These are phyloP conservation scores for Cynoglossus semilaevis DNA, from an alignment of 2,113 vertebrate genomes.

Conservation along the genomic window DNA sequence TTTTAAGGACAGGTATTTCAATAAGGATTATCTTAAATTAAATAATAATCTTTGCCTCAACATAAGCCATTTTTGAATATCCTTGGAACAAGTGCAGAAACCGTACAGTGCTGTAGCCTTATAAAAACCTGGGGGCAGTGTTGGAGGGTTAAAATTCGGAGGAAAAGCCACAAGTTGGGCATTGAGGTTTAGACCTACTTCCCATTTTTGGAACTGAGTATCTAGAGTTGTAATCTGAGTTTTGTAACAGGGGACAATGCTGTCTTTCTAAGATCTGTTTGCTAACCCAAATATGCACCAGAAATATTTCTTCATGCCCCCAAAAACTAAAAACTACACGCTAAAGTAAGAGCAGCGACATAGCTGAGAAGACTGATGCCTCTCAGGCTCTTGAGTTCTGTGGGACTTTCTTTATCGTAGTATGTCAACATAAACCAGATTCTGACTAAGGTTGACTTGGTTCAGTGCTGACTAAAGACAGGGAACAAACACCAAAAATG, in stretches of 20 bases:
- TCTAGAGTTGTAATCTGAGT: conserved; percentile 6
- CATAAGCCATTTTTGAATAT: conserved; percentile 10
- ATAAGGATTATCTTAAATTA: too few relatives aligned
- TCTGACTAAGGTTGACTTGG: too few relatives aligned
- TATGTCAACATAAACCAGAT: too few relatives aligned
- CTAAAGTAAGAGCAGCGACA: background rate
- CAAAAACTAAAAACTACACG: conserved; percentile 1
- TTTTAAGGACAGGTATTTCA: too few relatives aligned
- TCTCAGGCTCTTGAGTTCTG: too few relatives aligned
- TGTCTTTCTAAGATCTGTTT: background rate
- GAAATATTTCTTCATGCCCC: background rate
- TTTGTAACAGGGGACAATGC: background rate
- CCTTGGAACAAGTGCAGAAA: conserved; percentile 25
- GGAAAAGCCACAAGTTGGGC: conserved; percentile 5
- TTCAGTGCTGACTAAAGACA: too few relatives aligned
- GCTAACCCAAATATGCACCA: background rate
- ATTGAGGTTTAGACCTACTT: conserved; percentile 6
- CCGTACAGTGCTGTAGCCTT: background rate
- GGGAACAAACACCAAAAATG: too few relatives aligned
- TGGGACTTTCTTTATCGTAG: too few relatives aligned
- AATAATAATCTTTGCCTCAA: too few relatives aligned
- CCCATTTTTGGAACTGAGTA: conserved; percentile 9
- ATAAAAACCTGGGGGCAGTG: conserved; percentile 8
- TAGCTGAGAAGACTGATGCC: background rate
- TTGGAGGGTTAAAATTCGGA: background rate